Conservation (phyloP, 1,140 invertebrate species). For the Samia ricini region DNA sequence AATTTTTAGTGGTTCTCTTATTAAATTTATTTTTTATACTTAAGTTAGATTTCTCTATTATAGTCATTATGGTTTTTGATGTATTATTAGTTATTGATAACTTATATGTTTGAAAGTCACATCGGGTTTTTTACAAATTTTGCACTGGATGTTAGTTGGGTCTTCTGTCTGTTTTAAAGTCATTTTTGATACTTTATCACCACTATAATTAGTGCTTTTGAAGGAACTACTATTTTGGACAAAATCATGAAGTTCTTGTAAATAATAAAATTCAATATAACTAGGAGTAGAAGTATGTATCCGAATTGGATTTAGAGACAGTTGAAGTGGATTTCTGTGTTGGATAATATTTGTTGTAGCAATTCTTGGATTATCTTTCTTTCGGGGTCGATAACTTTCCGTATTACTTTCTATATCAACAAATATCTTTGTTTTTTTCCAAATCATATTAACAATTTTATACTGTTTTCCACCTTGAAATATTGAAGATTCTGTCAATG, state of each 20-base stretch:
- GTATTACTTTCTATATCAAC: slow-evolving; percentile 29
- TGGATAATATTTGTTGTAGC: not conserved
- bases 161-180: not conserved
- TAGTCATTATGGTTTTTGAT: not conserved
- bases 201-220: not conserved
- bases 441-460: slow-evolving; percentile 55
- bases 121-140: not conserved
- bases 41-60: not conserved
- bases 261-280: slow-evolving; percentile 65
- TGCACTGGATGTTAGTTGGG: not conserved
- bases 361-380: slow-evolving; percentile 1
- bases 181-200: not conserved
- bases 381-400: slow-evolving; percentile 12
- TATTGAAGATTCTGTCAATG: not conserved
- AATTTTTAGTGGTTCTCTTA: not conserved
- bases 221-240: not conserved
- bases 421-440: slow-evolving; percentile 53
- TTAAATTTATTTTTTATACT: not conserved
- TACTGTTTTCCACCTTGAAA: slow-evolving; percentile 38
- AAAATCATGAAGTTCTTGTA: slow-evolving; percentile 40
- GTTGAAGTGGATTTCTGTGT: slow-evolving; percentile 5
- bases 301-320: slow-evolving; percentile 2
- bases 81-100: not conserved
- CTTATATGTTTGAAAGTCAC: not conserved
- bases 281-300: slow-evolving; percentile 38